Evolutionary conservation across 2,113 vertebrate genomes (phyloP).

Genomic region (Cheilinus undulatus): DNA sequence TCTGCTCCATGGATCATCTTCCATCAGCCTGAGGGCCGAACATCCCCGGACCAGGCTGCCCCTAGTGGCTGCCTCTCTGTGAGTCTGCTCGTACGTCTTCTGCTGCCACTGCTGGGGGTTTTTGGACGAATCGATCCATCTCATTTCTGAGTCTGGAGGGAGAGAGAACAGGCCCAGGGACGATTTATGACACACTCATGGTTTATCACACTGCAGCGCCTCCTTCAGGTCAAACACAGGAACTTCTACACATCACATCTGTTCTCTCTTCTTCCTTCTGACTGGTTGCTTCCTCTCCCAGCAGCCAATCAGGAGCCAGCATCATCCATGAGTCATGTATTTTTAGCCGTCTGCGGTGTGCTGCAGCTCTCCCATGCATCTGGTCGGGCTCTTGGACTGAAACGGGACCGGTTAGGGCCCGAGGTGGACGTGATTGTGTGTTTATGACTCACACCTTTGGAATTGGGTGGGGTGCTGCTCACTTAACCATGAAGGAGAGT

Average conservation of each 20-base stretch:
- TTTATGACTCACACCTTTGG: slow-evolving; percentile 59
- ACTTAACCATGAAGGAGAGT: slow-evolving; percentile 41
- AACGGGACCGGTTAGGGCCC: too few species aligned
- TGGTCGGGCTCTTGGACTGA: not conserved
- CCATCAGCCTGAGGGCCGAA: slow-evolving; percentile 20
- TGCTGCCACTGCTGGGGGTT: slow-evolving; percentile 32
- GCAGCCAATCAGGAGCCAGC: slow-evolving; percentile 14
- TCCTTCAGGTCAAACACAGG: slow-evolving; percentile 20
- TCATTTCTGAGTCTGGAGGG: slow-evolving; percentile 50
- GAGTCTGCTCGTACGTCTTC: not conserved
- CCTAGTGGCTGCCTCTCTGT: slow-evolving; percentile 16
- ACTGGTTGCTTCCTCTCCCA: not conserved
- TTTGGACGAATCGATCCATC: slow-evolving; percentile 46
- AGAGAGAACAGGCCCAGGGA: slow-evolving; percentile 23
- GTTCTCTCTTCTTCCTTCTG: not conserved
- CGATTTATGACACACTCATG: slow-evolving; percentile 20
- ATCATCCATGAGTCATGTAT: not conserved
- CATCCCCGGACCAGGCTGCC: slow-evolving; percentile 48
- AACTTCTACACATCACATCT: not conserved
- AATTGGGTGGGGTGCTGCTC: slow-evolving; percentile 67
- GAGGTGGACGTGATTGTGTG: slow-evolving; percentile 8
- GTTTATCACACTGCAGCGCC: slow-evolving; percentile 57
- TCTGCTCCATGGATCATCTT: slow-evolving; percentile 32
- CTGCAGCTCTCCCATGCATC: not conserved
- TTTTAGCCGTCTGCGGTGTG: not conserved